Evolutionary conservation across 2,797 vertebrate genomes (phyloP), one percentile per base, ranked within the genome.

Genomic region (Sandelia bainsii): DNA sequence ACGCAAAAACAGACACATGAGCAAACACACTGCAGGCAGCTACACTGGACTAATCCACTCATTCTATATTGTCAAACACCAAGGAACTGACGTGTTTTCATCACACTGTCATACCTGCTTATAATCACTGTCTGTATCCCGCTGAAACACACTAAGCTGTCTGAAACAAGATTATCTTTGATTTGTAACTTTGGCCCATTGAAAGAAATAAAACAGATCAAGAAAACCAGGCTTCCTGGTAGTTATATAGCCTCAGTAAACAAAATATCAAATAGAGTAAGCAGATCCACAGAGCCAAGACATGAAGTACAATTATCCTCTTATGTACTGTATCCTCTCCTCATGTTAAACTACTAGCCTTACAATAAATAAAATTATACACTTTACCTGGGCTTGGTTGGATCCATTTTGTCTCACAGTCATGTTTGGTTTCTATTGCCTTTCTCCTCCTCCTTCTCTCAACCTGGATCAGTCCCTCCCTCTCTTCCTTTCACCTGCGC

Each of bases 351-450:
- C 27, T 4, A 25, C 0, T 51, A 32, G 1, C 1, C 16, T 53
- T 63, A 34, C 17, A 66, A 51, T 20, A 13, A 54, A 44, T 25
- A 67, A 50, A 80, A 84, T 61, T 1, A 53, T n/a, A 51, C 46
- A 32, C n/a, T 65, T 87, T 91, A 95, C 94, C 94, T 94, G 89
- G 39, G 71, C 77, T 90, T 90, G 56, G 44, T 56, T 69, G 82
- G 44, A 85, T 93, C 92, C 93, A 92, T 94, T 80, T 86, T 86
- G 88, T 80, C 86, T 93, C 70, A 51, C 77, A 73, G 71, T 85
- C 94, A 94, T 94, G 70, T 90, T 93, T 83, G 66, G 78, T 90
- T 91, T 89, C 81, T 89, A 22, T 83, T 68, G 50, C 65, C 62
- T 81, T 83, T 77, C 79, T 86, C 82, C 82, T 79, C 69, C 83